phyloP scores from a whole-genome alignment of 1,140 invertebrate species.

The Zaprionus taronus region DNA sequence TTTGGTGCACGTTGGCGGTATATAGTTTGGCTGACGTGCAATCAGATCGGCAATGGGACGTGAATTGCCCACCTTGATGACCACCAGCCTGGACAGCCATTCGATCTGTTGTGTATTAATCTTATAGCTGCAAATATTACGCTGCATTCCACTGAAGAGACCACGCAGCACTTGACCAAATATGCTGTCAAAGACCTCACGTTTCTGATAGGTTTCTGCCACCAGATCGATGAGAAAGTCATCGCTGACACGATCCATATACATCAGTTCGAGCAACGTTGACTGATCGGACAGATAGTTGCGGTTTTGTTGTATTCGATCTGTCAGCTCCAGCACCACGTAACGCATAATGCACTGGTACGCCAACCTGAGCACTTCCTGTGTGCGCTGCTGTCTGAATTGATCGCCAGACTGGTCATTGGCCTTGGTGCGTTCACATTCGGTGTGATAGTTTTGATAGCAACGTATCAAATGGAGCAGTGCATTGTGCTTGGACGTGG shows the following conservation, averaged over 20 bases:
- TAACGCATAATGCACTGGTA: slow-evolving; percentile 62
- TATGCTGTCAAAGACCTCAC: slow-evolving; percentile 88
- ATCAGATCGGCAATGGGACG: slow-evolving; percentile 93
- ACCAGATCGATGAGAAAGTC: slow-evolving; percentile 87
- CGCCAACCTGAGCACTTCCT: slow-evolving; percentile 37
- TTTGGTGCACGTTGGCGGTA: slow-evolving; percentile 89
- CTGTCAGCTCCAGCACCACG: slow-evolving; percentile 70
- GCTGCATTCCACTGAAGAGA: slow-evolving; percentile 88
- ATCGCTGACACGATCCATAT: slow-evolving; percentile 85
- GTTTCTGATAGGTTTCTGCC: slow-evolving; percentile 87
- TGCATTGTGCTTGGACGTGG: slow-evolving; percentile 72
- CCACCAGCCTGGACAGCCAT: slow-evolving; percentile 88
- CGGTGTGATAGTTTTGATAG: slow-evolving; percentile 75
- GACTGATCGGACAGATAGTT: slow-evolving; percentile 66
- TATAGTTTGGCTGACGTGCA: slow-evolving; percentile 90
- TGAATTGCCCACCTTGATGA: slow-evolving; percentile 87
- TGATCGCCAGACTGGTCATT: background rate
- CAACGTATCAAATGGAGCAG: slow-evolving; percentile 70
- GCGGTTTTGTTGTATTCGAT: slow-evolving; percentile 67
- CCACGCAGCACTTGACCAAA: slow-evolving; percentile 90
- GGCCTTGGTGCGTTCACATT: slow-evolving; percentile 16
- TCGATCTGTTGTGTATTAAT: slow-evolving; percentile 89
- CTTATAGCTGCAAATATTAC: slow-evolving; percentile 89
- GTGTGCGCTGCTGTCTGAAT: slow-evolving; percentile 10
- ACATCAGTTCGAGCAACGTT: slow-evolving; percentile 78